Evolutionary conservation across 2,888 invertebrate genomes (phyloP), one percentile per base, ranked within the genome.

Genomic region (Clanis bilineata): DNA sequence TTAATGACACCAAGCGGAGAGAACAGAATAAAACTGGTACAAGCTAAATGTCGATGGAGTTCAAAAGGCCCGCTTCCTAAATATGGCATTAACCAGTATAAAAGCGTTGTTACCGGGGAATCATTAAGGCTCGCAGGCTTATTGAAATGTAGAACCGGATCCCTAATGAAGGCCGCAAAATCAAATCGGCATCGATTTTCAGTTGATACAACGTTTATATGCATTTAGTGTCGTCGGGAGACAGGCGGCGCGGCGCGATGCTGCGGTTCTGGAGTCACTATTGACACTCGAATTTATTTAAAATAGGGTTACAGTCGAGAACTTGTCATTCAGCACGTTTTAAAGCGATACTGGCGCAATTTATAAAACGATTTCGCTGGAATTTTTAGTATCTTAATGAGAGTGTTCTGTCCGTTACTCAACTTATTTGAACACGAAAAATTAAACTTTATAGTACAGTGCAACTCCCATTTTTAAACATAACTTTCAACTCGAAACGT

Each of bases 161-260:
- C 86, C 81, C 82, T 92, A 92, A 92, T 90, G 91, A 91, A 91
- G 87, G 86, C 81, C 70, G 88, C 90, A 83, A 86, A 88, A 89
- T 90, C 88, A 89, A 90, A 90, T 87, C 84, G 83, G 78, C 89
- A 84, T 88, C 83, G 90, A 85, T 88, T 90, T 77, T 86, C 85
- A 83, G 80, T 70, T 73, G 79, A 79, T 80, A 83, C 84, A 79
- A 80, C 80, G 82, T 86, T 89, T 86, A 86, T 86, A 81, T 81
- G 83, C 82, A 81, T 82, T 87, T 85, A 84, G 82, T 80, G 83
- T 82, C 82, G 76, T n/a, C 45, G 36, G 25, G 56, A 56, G 59
- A 60, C 59, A 60, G 45, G 66, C 63, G 59, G 65, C 66, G 62
- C 62, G 62, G 56, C 64, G 59, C 68, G 15, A 18, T 6, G 22